Evolutionary conservation across 2,888 invertebrate species (phyloP), one percentile per base, ranked within the genome.

Genomic region (Theodoxus fluviatilis): DNA sequence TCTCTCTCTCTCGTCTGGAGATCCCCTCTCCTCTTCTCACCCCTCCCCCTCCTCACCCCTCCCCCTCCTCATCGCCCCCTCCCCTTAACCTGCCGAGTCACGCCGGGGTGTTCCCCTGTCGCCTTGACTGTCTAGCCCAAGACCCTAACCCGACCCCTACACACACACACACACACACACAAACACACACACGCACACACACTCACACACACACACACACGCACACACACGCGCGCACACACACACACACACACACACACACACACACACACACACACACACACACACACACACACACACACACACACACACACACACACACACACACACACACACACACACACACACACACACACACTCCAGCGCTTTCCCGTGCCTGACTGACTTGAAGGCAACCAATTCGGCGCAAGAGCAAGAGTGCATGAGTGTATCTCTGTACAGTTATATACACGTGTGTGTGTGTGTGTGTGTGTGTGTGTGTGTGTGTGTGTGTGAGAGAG

Each of bases 321-420:
- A 40, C 65, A 65, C 43, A 43, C 65, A 65, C 47, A 65, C 65
- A 59, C 59, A 3, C 59, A 59, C 59, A 59, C 59, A 59, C 59
- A 59, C 59, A 59, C 59, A 59, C 59, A 59, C 59, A 59, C 59
- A 59, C 57, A 57, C 18, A n/a, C n/a, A n/a, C n/a, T n/a, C n/a
- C n/a, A n/a, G n/a, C n/a, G n/a, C n/a, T n/a, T n/a, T n/a, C n/a
- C n/a, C n/a, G n/a, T n/a, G n/a, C n/a, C n/a, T n/a, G n/a, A n/a
- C n/a, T n/a, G n/a, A n/a, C n/a, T n/a, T n/a, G n/a, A n/a, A n/a
- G n/a, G n/a, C n/a, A n/a, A n/a, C n/a, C n/a, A n/a, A n/a, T n/a
- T n/a, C n/a, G n/a, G n/a, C n/a, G n/a, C n/a, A n/a, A n/a, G n/a
- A n/a, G n/a, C n/a, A n/a, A n/a, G n/a, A n/a, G n/a, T n/a, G n/a